phyloP scores from a whole-genome alignment of 2,888 invertebrate species.

The Lucinisca nassula region DNA sequence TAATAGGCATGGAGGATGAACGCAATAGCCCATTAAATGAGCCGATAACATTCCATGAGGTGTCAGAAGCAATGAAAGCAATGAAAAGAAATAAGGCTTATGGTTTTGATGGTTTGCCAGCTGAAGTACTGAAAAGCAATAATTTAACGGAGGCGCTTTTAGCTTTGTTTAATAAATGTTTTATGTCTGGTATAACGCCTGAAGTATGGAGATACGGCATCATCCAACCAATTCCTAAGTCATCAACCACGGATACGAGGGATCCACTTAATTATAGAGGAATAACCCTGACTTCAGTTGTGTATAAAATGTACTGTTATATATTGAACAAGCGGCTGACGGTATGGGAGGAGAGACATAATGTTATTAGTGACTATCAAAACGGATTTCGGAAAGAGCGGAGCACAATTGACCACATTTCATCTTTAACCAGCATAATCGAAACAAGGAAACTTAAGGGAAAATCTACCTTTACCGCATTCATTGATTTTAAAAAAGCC shows the following conservation, averaged over 20 bases:
- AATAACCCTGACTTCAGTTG: slow-evolving; percentile 24
- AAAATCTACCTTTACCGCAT: background rate
- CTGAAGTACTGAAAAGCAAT: background rate
- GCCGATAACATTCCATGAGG: background rate
- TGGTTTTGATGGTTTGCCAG: background rate
- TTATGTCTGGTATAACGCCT: slow-evolving; percentile 27
- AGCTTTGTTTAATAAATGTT: slow-evolving; percentile 39
- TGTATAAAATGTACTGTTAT: slow-evolving; percentile 24
- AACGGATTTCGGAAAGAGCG: background rate
- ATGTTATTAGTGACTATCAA: background rate
- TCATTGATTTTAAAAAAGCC: slow-evolving; percentile 10
- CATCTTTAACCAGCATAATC: slow-evolving; percentile 12
- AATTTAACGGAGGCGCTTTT: background rate
- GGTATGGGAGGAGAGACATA: background rate
- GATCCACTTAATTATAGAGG: slow-evolving; percentile 29
- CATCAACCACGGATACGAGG: slow-evolving; percentile 18
- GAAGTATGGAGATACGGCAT: slow-evolving; percentile 17
- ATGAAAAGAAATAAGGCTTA: too few species aligned
- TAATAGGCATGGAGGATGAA: too few species aligned
- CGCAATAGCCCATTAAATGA: too few species aligned
- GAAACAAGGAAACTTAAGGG: background rate
- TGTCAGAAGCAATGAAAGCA: too few species aligned
- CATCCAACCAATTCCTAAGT: slow-evolving; percentile 35
- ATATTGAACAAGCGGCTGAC: background rate
- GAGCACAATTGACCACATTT: slow-evolving; percentile 8